phyloP scores from a whole-genome alignment of 1,140 invertebrate genomes.

The Aphelinus certus region DNA sequence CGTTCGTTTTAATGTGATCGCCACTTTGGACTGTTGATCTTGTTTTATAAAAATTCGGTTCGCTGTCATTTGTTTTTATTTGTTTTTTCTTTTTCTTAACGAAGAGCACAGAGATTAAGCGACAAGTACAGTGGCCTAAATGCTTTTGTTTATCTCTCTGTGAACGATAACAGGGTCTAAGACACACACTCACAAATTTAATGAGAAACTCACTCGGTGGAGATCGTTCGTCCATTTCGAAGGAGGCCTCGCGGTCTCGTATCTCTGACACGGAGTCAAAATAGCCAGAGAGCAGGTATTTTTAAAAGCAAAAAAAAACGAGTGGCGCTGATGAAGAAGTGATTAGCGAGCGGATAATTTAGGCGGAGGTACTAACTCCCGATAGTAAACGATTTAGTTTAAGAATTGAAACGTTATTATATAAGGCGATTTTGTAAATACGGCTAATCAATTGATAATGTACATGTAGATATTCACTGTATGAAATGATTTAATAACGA shows the following conservation, averaged over 20 bases:
- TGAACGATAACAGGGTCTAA: conserved; percentile 43
- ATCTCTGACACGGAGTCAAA: conserved; percentile 36
- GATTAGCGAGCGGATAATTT: neutral
- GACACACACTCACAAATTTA: conserved; percentile 11
- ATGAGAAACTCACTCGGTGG: too few relatives aligned
- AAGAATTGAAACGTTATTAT: conserved; percentile 42
- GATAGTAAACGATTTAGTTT: conserved; percentile 29
- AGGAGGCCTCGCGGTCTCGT: neutral
- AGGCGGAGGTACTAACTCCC: conserved; percentile 21
- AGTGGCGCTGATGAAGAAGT: conserved; percentile 40
- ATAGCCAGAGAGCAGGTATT: conserved; percentile 53
- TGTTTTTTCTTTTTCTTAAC: conserved; percentile 33
- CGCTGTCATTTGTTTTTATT: neutral
- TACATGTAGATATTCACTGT: conserved; percentile 57
- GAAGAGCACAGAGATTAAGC: conserved; percentile 24
- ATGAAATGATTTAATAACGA: conserved; percentile 47
- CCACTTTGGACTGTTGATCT: conserved; percentile 23
- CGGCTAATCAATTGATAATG: conserved; percentile 51
- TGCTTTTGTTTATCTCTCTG: conserved; percentile 19
- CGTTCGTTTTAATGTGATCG: conserved; percentile 21
- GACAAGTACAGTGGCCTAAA: conserved; percentile 30
- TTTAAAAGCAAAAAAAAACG: conserved; percentile 50
- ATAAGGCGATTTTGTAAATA: conserved; percentile 55
- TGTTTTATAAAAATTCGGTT: neutral
- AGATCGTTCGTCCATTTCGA: conserved; percentile 15